Evolutionary conservation across 2,797 vertebrate species (phyloP), one percentile per base, ranked within the genome.

Genomic region (Oryzias sinensis): DNA sequence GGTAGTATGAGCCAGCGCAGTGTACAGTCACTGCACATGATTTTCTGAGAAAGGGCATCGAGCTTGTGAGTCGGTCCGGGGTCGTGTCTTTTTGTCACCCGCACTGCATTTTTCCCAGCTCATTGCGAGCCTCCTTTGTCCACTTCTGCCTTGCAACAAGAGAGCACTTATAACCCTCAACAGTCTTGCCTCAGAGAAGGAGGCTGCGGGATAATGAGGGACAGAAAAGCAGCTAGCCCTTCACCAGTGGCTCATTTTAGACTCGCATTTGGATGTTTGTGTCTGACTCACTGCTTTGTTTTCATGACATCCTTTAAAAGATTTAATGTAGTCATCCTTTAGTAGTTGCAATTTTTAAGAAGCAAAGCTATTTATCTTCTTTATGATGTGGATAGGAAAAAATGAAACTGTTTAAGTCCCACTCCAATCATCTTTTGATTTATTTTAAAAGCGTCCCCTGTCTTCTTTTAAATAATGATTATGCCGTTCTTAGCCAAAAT

Each of bases 101-200:
- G 0, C 22, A 57, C 68, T 75, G 57, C 51, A 17, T 81, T 62
- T 81, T 69, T 62, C 53, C 56, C 16, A 8, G 52, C 70, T 40
- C 56, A 37, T 71, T n/a, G 61, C 56, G 52, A 11, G 52, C 66
- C 54, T 77, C 60, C 68, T 63, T 37, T 64, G 72, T 79, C 66
- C 15, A 47, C 49, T 68, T 53, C 9, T 14, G 72, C 29, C 11
- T 6, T 49, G 58, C 57, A 85, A 90, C 86, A 88, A 90, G 71
- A 70, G 74, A 45, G 76, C 74, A 53, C 62, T 89, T 89, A 84
- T 90, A 4, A 65, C 49, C 52, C 68, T 49, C 58, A 46, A 87
- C 86, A 89, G 33, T 77, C 79, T 80, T 65, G 68, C 70, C 84
- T 85, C 15, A 72, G 69, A 82, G 55, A 40, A n/a, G 56, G 43